Evolutionary conservation across 2,888 invertebrate genomes (phyloP), one percentile per base, ranked within the genome.

Genomic region (Noctua pronuba): DNA sequence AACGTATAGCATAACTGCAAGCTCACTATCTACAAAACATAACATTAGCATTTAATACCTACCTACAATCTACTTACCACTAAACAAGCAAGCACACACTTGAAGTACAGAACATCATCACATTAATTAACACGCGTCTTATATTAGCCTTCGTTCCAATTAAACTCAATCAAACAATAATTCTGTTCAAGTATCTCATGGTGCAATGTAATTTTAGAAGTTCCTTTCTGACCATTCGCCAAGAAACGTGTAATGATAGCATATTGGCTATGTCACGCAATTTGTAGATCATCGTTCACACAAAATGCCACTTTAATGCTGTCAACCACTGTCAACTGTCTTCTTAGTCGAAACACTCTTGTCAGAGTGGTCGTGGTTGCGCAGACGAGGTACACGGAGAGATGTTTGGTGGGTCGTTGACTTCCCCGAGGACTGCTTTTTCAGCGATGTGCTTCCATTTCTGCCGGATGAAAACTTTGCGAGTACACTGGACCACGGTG

Each of bases 61-160:
- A 44, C 16, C 13, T 55, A n/a, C n/a, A 55, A 13, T 55, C 2
- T 65, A 58, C 35, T 70, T 49, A 35, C 1, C 49, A 41, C 49
- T 28, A 62, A 8, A 62, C 10, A 24, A 78, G 24, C 70, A 72
- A 68, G 55, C 24, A 64, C 31, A 82, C 62, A 44, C 52, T 88
- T 81, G 74, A 83, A 85, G 80, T 79, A 75, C 80, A 76, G 75
- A 86, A 86, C 78, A 86, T 87, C 85, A 86, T 84, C 84, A 79
- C 77, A 90, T 80, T 91, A 92, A 92, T 92, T 85, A 90, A 88
- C 88, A 82, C 79, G 80, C 84, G 72, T 88, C 86, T 88, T 88
- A 77, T 91, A 87, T 90, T 90, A 92, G 90, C 94, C 94, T 94
- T 93, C 93, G 74, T 88, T 88, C 88, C 93, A 94, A 94, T 95